These are phyloP conservation scores for Protonemura montana DNA, from an alignment of 2,888 invertebrate genomes.

Conservation along the genomic window DNA sequence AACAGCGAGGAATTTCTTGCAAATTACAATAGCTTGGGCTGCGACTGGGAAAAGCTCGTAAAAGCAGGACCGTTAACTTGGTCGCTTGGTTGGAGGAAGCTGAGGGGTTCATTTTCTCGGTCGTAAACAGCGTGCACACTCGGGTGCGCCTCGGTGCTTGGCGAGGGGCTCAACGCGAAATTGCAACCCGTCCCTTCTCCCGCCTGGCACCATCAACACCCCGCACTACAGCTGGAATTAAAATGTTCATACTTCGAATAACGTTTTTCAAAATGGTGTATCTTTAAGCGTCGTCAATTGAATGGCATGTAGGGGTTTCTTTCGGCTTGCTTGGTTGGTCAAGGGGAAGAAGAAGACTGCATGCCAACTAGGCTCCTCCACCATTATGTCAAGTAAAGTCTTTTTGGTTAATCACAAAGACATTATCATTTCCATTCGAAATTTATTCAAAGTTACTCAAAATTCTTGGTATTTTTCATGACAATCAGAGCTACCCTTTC, in stretches of 20 bases:
- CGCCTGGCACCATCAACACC: no score
- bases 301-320: not conserved
- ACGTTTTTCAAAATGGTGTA: not conserved
- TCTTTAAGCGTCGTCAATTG: not conserved
- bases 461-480: no score
- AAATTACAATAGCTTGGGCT: conserved; percentile 42
- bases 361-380: not conserved
- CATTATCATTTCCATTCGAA: no score
- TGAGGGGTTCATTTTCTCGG: conserved; percentile 46
- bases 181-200: not conserved
- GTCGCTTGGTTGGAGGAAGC: conserved; percentile 28
- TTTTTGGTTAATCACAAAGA: no score
- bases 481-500: no score
- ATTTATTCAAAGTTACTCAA: no score
- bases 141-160: not conserved
- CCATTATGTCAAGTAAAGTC: not conserved
- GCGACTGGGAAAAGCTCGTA: conserved; percentile 37
- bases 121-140: conserved; percentile 40
- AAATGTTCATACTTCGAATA: not conserved
- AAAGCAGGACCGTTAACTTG: conserved; percentile 42
- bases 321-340: not conserved
- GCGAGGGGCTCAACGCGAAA: conserved; percentile 8
- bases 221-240: not conserved
- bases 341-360: no score
- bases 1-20: conserved; percentile 43